phyloP scores from a whole-genome alignment of 2,888 invertebrate genomes.

The Parnassius smintheus region DNA sequence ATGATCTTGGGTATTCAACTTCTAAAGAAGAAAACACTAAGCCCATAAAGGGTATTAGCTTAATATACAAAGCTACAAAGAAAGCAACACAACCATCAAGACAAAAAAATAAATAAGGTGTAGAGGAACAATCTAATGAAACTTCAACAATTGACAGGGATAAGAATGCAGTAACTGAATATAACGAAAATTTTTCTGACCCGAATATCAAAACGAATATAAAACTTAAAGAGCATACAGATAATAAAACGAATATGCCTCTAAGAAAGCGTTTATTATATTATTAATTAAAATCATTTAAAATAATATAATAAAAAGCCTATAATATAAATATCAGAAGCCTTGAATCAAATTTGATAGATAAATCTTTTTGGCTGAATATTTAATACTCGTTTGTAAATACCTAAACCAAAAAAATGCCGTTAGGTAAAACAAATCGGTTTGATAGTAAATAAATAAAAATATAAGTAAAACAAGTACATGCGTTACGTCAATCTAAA shows the following conservation, averaged over 20 bases:
- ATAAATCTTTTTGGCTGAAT: too few relatives aligned
- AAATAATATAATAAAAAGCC: too few relatives aligned
- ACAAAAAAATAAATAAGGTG: slow-evolving; percentile 41
- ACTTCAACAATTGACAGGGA: slow-evolving; percentile 18
- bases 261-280: slow-evolving; percentile 59
- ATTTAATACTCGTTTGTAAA: too few relatives aligned
- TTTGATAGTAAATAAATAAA: too few relatives aligned
- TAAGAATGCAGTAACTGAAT: slow-evolving; percentile 18
- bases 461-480: too few relatives aligned
- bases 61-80: slow-evolving; percentile 29
- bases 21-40: slow-evolving; percentile 28
- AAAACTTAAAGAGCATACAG: slow-evolving; percentile 7
- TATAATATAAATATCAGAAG: too few relatives aligned
- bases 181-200: not conserved
- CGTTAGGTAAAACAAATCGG: too few relatives aligned
- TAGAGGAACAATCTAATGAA: slow-evolving; percentile 33
- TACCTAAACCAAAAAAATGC: too few relatives aligned
- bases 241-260: slow-evolving; percentile 28
- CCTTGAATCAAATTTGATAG: too few relatives aligned
- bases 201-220: not conserved
- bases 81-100: slow-evolving; percentile 14
- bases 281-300: too few relatives aligned
- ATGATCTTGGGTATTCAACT: slow-evolving; percentile 3
- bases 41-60: slow-evolving; percentile 25
- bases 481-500: too few relatives aligned